Percentiles rank a stretch among this genome's conserved stretches.
phyloP scores from a whole-genome alignment of 2,888 invertebrate species.

The Brachyopa scutellaris region DNA sequence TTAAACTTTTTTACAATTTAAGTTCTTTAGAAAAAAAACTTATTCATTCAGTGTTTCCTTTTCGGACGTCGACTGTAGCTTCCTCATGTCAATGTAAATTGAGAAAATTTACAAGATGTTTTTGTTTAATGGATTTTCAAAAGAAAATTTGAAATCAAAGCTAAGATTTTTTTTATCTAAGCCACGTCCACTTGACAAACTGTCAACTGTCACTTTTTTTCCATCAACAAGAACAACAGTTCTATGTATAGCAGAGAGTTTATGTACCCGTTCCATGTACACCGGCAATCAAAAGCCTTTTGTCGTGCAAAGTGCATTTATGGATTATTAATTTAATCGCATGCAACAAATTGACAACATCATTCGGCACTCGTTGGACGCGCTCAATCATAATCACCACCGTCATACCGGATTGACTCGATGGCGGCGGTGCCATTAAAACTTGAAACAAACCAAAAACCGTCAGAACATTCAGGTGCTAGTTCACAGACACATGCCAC shows the following conservation, averaged over 20 bases:
- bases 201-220: slow-evolving; percentile 2
- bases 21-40: no score
- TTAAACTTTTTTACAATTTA: no score
- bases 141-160: no score
- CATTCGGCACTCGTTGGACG: slow-evolving; percentile 24
- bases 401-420: neutral
- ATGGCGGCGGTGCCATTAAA: neutral
- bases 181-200: neutral
- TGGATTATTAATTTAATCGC: slow-evolving; percentile 23
- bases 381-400: slow-evolving; percentile 32
- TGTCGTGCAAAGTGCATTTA: neutral
- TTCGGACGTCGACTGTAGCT: no score
- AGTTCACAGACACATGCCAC: slow-evolving; percentile 61
- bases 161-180: neutral
- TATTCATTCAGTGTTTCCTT: no score
- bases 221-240: neutral
- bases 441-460: neutral
- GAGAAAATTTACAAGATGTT: no score
- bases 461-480: no score
- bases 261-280: no score
- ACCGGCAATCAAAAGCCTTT: no score
- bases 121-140: no score
- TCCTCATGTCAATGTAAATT: no score
- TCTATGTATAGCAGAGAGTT: no score
- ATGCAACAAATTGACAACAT: slow-evolving; percentile 32